phyloP scores from a whole-genome alignment of 2,888 invertebrate species.

The Harpalus rufipes region DNA sequence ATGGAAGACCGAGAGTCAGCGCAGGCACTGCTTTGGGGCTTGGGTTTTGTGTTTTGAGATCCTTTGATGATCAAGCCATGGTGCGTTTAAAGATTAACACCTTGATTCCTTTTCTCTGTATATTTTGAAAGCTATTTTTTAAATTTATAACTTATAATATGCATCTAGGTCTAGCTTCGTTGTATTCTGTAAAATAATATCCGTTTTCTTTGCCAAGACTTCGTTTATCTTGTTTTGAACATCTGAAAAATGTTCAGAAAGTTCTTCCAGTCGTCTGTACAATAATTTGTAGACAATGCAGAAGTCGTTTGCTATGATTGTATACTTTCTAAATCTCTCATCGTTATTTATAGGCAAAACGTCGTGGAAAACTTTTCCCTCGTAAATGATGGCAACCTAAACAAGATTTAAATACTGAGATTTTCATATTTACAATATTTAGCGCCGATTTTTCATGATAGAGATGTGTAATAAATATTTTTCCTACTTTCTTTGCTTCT shows the following conservation, averaged over 20 bases:
- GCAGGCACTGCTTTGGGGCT: too few relatives aligned
- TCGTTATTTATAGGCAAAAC: neutral
- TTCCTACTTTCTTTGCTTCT: too few relatives aligned
- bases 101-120: too few relatives aligned
- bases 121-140: too few relatives aligned
- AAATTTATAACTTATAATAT: neutral
- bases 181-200: neutral
- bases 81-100: too few relatives aligned
- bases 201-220: neutral
- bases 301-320: neutral
- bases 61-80: too few relatives aligned
- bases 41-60: too few relatives aligned
- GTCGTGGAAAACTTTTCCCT: constrained; percentile 6
- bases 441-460: too few relatives aligned
- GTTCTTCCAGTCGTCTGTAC: neutral
- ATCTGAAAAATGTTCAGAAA: neutral
- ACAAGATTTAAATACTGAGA: neutral
- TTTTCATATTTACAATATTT: neutral
- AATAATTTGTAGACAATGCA: neutral
- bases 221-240: neutral
- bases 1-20: too few relatives aligned
- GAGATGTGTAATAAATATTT: too few relatives aligned
- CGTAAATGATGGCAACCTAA: neutral
- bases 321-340: neutral
- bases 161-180: neutral